phyloP scores from a whole-genome alignment of 2,113 vertebrate genomes.

The Ascaphus truei region DNA sequence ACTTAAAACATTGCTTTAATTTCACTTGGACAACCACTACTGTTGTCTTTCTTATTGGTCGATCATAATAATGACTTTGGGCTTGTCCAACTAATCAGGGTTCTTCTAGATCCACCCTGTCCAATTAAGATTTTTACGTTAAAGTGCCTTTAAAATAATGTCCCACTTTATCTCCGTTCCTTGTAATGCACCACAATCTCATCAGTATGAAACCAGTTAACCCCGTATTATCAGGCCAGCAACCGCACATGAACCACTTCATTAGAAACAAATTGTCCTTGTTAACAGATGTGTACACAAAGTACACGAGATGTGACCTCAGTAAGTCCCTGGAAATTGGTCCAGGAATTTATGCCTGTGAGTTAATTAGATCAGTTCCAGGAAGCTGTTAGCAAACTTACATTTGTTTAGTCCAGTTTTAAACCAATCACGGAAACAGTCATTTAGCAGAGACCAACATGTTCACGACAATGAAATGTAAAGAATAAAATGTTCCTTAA shows the following conservation, averaged over 20 bases:
- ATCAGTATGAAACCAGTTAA: neutral
- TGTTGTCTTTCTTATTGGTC: too few relatives aligned
- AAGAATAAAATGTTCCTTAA: constrained; percentile 23
- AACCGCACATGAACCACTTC: constrained; percentile 44
- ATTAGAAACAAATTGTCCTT: constrained; percentile 45
- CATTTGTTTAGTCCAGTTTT: constrained; percentile 19
- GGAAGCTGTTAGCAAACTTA: constrained; percentile 42
- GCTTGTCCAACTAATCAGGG: too few relatives aligned
- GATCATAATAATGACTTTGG: too few relatives aligned
- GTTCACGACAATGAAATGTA: constrained; percentile 35
- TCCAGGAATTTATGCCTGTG: constrained; percentile 11
- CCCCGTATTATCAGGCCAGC: constrained; percentile 37
- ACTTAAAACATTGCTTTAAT: too few relatives aligned
- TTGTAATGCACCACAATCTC: constrained; percentile 19
- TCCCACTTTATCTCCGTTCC: too few relatives aligned
- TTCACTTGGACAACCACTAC: too few relatives aligned
- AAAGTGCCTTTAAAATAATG: too few relatives aligned
- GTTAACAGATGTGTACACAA: constrained; percentile 27
- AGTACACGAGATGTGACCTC: constrained; percentile 40
- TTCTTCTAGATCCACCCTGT: too few relatives aligned
- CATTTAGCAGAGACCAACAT: constrained; percentile 33
- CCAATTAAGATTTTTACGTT: too few relatives aligned
- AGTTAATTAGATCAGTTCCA: constrained; percentile 45
- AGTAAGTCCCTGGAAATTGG: constrained; percentile 34
- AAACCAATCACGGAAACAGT: constrained; percentile 33